These are phyloP conservation scores for Erebia palarica DNA, from an alignment of 2,888 invertebrate species.

Conservation along the genomic window DNA sequence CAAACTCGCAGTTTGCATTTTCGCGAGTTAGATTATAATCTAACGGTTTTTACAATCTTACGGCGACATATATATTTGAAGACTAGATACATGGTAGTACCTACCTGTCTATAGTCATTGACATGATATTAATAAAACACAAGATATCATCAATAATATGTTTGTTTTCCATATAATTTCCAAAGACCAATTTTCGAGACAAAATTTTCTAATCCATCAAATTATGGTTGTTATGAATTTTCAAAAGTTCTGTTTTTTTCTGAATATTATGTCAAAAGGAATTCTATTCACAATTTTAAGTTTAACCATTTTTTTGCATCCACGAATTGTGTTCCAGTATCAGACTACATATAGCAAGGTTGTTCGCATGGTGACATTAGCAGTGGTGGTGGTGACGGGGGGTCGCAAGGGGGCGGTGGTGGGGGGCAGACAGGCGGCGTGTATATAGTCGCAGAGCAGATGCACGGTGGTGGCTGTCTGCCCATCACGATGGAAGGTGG, in stretches of 20 bases:
- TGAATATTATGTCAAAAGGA: not conserved
- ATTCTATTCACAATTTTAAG: not conserved
- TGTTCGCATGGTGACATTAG: slow-evolving; percentile 26
- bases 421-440: slow-evolving; percentile 45
- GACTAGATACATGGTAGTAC: too few relatives aligned
- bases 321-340: not conserved
- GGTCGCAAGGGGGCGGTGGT: slow-evolving; percentile 21
- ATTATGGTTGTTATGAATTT: too few relatives aligned
- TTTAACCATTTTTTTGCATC: not conserved
- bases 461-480: slow-evolving; percentile 51
- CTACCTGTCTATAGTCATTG: too few relatives aligned
- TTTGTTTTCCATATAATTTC: too few relatives aligned
- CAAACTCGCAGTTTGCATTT: too few relatives aligned
- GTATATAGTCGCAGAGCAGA: slow-evolving; percentile 51
- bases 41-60: too few relatives aligned
- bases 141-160: too few relatives aligned
- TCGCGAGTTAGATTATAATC: too few relatives aligned
- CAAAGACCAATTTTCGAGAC: not conserved
- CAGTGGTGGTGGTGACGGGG: slow-evolving; percentile 37
- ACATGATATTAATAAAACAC: too few relatives aligned
- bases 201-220: not conserved
- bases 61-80: too few relatives aligned
- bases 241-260: too few relatives aligned
- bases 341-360: slow-evolving; percentile 1
- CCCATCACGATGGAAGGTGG: slow-evolving; percentile 54